Evolutionary conservation across 2,888 invertebrate genomes (phyloP), one percentile per base, ranked within the genome.

Genomic region (Zygogramma bicolorata): DNA sequence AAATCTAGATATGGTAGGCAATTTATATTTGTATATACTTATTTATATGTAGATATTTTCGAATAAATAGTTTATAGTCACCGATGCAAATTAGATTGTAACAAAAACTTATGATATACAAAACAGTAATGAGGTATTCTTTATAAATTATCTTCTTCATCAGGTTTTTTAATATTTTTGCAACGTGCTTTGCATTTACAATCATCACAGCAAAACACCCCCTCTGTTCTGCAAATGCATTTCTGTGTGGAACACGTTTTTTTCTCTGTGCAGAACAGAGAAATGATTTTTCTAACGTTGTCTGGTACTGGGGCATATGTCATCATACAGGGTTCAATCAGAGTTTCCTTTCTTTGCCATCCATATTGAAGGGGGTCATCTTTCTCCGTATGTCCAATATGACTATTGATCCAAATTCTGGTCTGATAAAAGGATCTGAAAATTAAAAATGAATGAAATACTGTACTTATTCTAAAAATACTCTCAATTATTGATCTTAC

Each of bases 401-500:
- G 53, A 53, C 53, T 53, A 53, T 53, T 53, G 53, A 53, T 53
- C 25, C 53, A 53, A 53, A 53, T 53, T 53, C 20, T 20, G 10
- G 18, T 49, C 49, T 49, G 49, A 49, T 49, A 20, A 49, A 49
- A 49, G 49, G 49, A 49, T 49, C 49, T 49, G 49, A 49, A 49
- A 49, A 49, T 49, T 18, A 49, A 49, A 49, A 49, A 49, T 49
- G 49, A 49, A 18, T 49, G 49, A 49, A 49, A 49, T 49, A 49
- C 49, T 49, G 20, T 49, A 49, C 49, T 20, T 49, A 49, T 49
- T 49, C 49, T 49, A 20, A 49, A 18, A 18, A 49, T 49, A 49
- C 49, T 49, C 49, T 34, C 3, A 49, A 49, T 49, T 49, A 18
- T 49, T 20, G 49, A 49, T 49, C 49, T 18, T 49, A 49, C 49